phyloP scores from a whole-genome alignment of 2,113 vertebrate species.

The Rhinopomastus cyanomelas region DNA sequence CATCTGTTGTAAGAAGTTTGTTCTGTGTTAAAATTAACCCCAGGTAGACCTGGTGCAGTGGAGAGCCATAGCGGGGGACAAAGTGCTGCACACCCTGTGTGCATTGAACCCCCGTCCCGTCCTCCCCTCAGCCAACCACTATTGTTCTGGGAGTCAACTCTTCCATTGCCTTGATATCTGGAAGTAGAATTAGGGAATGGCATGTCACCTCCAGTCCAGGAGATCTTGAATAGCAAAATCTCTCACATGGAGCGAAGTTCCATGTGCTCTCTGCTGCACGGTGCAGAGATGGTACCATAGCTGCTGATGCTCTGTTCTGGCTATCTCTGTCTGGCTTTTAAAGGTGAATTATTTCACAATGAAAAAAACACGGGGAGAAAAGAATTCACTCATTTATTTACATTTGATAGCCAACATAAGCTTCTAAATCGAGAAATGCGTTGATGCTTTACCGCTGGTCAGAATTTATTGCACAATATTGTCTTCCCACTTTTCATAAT shows the following conservation, averaged over 20 bases:
- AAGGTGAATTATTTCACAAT: neutral
- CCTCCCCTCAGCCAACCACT: neutral
- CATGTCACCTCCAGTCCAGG: neutral
- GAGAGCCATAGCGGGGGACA: neutral
- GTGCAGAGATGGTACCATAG: neutral
- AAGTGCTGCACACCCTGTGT: neutral
- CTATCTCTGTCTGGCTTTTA: neutral
- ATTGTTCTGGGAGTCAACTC: constrained; percentile 48
- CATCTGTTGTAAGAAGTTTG: neutral
- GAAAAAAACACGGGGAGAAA: neutral
- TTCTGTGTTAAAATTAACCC: neutral
- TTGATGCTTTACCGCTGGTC: neutral
- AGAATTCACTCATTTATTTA: neutral
- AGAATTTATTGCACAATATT: neutral
- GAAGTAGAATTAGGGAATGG: neutral
- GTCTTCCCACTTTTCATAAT: neutral
- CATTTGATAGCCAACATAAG: neutral
- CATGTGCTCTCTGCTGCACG: neutral
- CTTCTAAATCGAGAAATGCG: neutral
- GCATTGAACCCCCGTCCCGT: neutral
- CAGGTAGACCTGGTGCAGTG: neutral
- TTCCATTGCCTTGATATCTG: neutral
- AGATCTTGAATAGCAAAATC: neutral
- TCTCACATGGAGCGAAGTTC: neutral
- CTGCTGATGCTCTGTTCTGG: neutral